Base-by-base conservation (phyloP, 2,797 vertebrate genomes). In the Sebastes matsubarae region DNA sequence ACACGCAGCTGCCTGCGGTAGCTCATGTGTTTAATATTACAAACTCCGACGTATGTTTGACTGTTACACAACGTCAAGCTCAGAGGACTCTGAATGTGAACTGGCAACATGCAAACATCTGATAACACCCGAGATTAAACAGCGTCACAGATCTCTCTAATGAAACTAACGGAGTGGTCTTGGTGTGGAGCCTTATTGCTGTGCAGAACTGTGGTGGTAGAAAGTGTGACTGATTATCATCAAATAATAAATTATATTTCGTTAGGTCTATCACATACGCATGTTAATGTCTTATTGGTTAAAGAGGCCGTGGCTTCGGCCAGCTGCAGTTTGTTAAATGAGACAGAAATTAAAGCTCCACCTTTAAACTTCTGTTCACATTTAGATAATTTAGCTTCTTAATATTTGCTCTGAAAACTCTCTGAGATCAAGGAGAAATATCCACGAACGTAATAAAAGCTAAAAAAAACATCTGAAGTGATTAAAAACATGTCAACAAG, bases 11-110 rank as follows among this genome's bases (percentile, higher is more conserved):
- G 74, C 80, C 30, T 32, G 30, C 30, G 68, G 32, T 42, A 57
- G 64, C 46, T 72, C 64, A 11, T 32, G 10, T 30, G 66, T 74
- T 70, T 38, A 30, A 60, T 18, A 59, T 74, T 29, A 74, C 30
- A 54, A 6, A 66, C 20, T 22, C 29, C 9, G 52, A 52, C 5
- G 18, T 5, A 22, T 38, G 24, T 30, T 25, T 18, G 12, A 22
- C 55, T 20, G 80, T 64, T 73, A 27, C 34, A 52, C 29, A 11
- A 22, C 50, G 2, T 52, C 50, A 52, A n/a, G 8, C 18, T 52
- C 50, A 52, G 50, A 52, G 8, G 50, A 52, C 2, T 52, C 20
- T n/a, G 30, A 42, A 36, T 7, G 18, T 6, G 66, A 68, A 14
- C 79, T 32, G 24, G 14, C 54, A 27, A 27, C 42, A 18, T 18